Conservation (phyloP, 2,797 vertebrate species). For the Bradypus variegatus region DNA sequence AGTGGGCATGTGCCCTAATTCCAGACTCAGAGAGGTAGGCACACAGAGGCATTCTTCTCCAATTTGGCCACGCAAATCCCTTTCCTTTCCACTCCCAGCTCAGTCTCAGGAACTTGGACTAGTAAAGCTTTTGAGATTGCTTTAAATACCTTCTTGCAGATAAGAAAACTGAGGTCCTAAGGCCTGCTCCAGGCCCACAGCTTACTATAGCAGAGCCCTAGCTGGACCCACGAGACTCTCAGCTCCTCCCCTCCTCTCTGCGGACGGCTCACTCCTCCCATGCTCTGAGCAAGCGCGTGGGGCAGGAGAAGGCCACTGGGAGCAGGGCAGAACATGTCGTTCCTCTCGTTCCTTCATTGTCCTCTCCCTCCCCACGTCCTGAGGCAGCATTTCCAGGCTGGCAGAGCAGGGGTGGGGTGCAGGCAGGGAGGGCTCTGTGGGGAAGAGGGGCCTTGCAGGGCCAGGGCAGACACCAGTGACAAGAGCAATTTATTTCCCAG, state of each 20-base stretch:
- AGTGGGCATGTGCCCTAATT: background rate
- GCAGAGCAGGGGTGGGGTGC: background rate
- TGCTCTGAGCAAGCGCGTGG: background rate
- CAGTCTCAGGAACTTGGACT: background rate
- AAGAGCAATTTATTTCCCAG: slow-evolving; percentile 67
- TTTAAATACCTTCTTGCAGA: background rate
- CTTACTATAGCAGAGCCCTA: background rate
- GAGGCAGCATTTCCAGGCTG: slow-evolving; percentile 31
- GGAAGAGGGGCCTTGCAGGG: slow-evolving; percentile 52
- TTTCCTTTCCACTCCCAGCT: background rate
- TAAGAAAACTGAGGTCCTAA: background rate
- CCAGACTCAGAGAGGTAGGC: background rate
- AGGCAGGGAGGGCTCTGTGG: slow-evolving; percentile 38
- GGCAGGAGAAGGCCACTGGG: background rate
- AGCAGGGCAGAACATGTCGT: background rate
- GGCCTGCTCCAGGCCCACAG: fast-evolving
- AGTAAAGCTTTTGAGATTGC: background rate
- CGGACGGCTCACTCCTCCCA: background rate
- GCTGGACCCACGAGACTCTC: fast-evolving
- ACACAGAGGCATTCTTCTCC: background rate
- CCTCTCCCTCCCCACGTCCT: background rate
- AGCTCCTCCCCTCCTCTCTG: no score
- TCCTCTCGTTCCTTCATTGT: background rate
- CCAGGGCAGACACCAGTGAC: slow-evolving; percentile 62
- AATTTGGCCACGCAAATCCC: background rate